Percentiles rank a stretch among this genome's conserved stretches.
Evolutionary conservation across 2,113 vertebrate species (phyloP).

Genomic region (Pedionomus torquatus): DNA sequence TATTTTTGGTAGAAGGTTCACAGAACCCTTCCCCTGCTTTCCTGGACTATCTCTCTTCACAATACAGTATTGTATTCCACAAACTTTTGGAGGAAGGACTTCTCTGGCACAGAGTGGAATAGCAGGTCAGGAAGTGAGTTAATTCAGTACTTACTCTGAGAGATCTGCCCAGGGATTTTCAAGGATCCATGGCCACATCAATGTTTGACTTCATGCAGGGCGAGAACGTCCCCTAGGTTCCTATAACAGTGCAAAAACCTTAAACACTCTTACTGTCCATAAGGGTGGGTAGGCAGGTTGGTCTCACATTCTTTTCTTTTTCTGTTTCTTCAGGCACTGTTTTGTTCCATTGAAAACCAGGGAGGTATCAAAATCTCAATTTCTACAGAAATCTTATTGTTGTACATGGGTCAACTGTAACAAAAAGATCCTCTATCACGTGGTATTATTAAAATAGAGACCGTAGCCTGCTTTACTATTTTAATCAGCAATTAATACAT

Average conservation of each 20-base stretch:
- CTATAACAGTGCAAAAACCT: neutral
- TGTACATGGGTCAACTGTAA: neutral
- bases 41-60: neutral
- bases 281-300: too few relatives aligned
- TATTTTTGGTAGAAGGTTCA: neutral
- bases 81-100: neutral
- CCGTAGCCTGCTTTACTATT: neutral
- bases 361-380: neutral
- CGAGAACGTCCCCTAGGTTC: neutral
- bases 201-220: neutral
- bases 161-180: neutral
- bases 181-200: neutral
- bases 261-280: neutral
- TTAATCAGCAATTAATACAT: neutral
- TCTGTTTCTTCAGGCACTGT: neutral
- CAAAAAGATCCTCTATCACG: neutral
- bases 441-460: neutral
- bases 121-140: neutral
- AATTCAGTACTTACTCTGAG: neutral
- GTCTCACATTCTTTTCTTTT: neutral
- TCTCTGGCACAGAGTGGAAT: neutral
- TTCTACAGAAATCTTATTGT: neutral
- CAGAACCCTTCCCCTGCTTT: neutral
- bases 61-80: neutral
- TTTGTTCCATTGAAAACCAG: neutral